Evolutionary conservation across 1,140 invertebrate species (phyloP).

Genomic region (Polypedilum pembai): DNA sequence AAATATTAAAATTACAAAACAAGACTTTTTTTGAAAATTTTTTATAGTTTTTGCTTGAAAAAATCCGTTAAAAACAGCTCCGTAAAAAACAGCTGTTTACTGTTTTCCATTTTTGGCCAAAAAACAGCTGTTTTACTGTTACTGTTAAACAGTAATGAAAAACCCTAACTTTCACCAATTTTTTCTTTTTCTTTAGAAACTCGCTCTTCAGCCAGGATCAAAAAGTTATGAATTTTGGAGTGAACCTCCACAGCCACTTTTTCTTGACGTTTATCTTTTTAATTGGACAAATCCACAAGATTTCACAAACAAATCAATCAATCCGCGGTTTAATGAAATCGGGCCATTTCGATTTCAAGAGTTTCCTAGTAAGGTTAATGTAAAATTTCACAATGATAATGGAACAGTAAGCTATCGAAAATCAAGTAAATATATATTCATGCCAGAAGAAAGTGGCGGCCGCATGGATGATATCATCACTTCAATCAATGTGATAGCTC

Average conservation of each 20-base stretch:
- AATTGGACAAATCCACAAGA: slow-evolving; percentile 73
- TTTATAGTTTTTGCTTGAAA: too few relatives aligned
- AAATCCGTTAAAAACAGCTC: too few relatives aligned
- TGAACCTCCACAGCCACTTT: slow-evolving; percentile 64
- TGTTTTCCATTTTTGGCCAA: too few relatives aligned
- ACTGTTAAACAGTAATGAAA: too few relatives aligned
- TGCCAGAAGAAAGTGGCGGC: slow-evolving; percentile 62
- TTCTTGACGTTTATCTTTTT: slow-evolving; percentile 67
- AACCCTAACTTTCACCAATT: too few relatives aligned
- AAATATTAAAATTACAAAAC: too few relatives aligned
- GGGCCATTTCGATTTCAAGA: slow-evolving; percentile 69
- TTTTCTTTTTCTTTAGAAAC: slow-evolving; percentile 46
- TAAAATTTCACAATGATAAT: slow-evolving; percentile 63
- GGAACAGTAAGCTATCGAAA: slow-evolving; percentile 72
- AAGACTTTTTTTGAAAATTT: too few relatives aligned
- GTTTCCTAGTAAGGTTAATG: slow-evolving; percentile 59
- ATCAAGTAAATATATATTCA: slow-evolving; percentile 67
- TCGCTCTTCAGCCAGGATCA: slow-evolving; percentile 52
- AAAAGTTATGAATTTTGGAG: slow-evolving; percentile 60
- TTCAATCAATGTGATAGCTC: slow-evolving; percentile 72
- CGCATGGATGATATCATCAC: slow-evolving; percentile 64
- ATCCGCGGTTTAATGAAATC: slow-evolving; percentile 57
- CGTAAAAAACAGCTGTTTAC: too few relatives aligned
- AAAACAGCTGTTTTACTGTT: too few relatives aligned
- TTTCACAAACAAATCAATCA: slow-evolving; percentile 46